Base-by-base conservation (phyloP, 2,888 invertebrate species). In the Thereva nobilitata region DNA sequence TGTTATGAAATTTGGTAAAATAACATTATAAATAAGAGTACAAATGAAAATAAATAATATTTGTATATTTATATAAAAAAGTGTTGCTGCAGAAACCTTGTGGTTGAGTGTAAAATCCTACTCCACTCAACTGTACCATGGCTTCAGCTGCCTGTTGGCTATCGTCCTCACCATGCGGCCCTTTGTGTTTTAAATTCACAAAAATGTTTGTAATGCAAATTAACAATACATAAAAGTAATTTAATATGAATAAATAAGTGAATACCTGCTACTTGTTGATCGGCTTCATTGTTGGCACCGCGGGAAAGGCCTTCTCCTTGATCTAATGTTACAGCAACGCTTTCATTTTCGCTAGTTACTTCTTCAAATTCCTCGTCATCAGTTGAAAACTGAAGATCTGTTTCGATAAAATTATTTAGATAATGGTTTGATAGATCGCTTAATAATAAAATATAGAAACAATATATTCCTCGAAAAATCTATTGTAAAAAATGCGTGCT, bases 131-230 rank as follows among this genome's bases (percentile, higher is more conserved):
- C 76, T 90, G 89, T 47, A 90, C 89, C 87, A 90, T 88, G 7
- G 90, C 89, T 78, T 90, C 90, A 0, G 88, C 89, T 1, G 86
- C 90, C 75, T 90, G 90, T 75, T 88, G 89, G 74, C 86, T 86
- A 75, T 86, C 86, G 73, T 86, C 86, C 73, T 86, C 86, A 70
- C 77, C 76, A 73, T 76, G 72, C 81, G 82, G 71, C 82, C 84
- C 70, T 84, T 83, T 65, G 10, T 12, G 42, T 42, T 1, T 42
- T 42, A 23, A 40, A 53, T 64, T 64, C 44, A 44, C 53, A 64
- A 45, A 37, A 45, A 45, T 44, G 37, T 45, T 64, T 64, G 12
- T 53, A 45, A 53, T n/a, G 44, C 53, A 54, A 53, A 53, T 10
- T 53, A 50, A 64, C 23, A 64, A 47, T 47, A 6, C 49, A 10